Conservation (phyloP, 2,888 invertebrate genomes). For the Chymomyza fuscimana region DNA sequence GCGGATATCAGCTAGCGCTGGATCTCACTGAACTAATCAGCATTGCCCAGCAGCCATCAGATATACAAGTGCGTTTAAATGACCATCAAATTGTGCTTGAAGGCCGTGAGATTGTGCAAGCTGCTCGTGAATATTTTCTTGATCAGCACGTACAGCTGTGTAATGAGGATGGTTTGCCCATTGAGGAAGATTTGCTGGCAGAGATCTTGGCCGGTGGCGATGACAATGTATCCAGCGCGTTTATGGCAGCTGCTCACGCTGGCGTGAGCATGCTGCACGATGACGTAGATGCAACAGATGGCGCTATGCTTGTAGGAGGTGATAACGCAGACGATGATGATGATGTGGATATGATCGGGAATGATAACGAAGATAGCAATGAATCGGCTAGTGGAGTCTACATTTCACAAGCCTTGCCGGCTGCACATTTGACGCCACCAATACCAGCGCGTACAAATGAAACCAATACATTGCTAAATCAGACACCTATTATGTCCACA, state of each 20-base stretch:
- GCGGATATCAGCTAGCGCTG: constrained; percentile 51
- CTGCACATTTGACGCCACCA: constrained; percentile 68
- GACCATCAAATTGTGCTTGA: constrained; percentile 33
- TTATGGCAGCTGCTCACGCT: constrained; percentile 41
- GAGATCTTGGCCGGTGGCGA: constrained; percentile 85
- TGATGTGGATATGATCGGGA: constrained; percentile 23
- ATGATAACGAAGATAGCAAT: constrained; percentile 21
- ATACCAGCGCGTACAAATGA: constrained; percentile 83
- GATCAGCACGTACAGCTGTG: constrained; percentile 78
- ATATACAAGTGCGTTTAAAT: constrained; percentile 42
- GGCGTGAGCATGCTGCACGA: constrained; percentile 48
- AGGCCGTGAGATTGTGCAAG: constrained; percentile 64
- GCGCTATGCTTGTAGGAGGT: constrained; percentile 15
- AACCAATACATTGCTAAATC: constrained; percentile 87
- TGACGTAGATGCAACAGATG: constrained; percentile 36
- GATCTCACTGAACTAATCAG: constrained; percentile 45
- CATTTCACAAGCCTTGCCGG: constrained; percentile 48
- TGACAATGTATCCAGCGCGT: constrained; percentile 53
- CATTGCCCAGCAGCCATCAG: constrained; percentile 53
- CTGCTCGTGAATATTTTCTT: constrained; percentile 64
- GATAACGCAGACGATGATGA: constrained; percentile 18
- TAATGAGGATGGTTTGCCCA: constrained; percentile 55
- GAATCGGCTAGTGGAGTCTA: constrained; percentile 53
- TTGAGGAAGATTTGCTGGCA: constrained; percentile 82
- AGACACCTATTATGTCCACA: constrained; percentile 90